A percentile compares a stretch with the other conserved stretches of the same genome.
Evolutionary conservation across 2,113 vertebrate genomes (phyloP).

Genomic region (Perca fluviatilis): DNA sequence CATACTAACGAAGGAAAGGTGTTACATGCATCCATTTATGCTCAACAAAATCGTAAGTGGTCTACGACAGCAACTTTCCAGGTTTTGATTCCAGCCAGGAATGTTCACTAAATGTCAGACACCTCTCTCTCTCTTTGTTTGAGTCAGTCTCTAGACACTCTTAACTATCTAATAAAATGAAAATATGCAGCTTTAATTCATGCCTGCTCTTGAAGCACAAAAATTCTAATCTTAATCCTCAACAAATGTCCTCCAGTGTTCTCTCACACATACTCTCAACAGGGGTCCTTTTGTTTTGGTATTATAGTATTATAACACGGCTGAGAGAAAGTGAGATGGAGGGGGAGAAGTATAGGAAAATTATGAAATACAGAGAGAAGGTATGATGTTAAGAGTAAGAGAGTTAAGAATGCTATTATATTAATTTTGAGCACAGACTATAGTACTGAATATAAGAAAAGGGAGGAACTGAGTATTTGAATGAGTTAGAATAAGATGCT

Average conservation of each 20-base stretch:
- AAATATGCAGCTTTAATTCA: not conserved
- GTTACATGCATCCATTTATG: slow-evolving; percentile 1
- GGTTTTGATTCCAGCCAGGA: not conserved
- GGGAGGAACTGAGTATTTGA: not conserved
- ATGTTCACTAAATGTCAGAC: not conserved
- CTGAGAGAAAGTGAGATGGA: slow-evolving; percentile 24
- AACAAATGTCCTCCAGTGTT: not conserved
- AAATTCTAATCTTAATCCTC: not conserved
- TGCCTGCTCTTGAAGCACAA: not conserved
- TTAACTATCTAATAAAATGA: not conserved
- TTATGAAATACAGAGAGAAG: slow-evolving; percentile 19
- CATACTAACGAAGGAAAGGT: not conserved
- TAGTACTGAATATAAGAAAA: not conserved
- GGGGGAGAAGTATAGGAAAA: slow-evolving; percentile 14
- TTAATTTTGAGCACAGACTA: not conserved
- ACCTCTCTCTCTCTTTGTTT: not conserved
- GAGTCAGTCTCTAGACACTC: not conserved
- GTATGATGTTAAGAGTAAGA: not conserved
- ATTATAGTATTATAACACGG: slow-evolving; percentile 39
- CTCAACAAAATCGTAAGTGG: not conserved
- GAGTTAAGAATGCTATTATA: slow-evolving; percentile 1
- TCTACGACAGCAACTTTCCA: not conserved
- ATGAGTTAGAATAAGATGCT: not conserved
- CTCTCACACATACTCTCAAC: slow-evolving; percentile 9
- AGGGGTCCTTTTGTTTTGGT: slow-evolving; percentile 30